A percentile compares a stretch with the other conserved stretches of the same genome.
phyloP scores from a whole-genome alignment of 2,113 vertebrate species.

The Serinus canaria region DNA sequence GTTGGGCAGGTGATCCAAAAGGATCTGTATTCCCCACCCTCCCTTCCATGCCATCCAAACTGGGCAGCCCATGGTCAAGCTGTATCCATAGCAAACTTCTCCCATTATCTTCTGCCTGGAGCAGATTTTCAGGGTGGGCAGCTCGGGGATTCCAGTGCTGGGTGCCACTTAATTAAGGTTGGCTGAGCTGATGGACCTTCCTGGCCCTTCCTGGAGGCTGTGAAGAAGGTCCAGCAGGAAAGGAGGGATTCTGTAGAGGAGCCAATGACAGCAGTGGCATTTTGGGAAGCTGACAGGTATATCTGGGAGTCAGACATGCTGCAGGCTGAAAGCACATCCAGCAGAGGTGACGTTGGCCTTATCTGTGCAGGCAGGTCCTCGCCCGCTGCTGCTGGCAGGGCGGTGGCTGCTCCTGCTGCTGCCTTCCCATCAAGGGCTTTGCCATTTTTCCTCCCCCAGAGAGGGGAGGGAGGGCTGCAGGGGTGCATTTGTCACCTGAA shows the following conservation, averaged over 20 bases:
- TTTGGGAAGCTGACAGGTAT: neutral
- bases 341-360: neutral
- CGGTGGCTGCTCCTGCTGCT: neutral
- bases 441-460: neutral
- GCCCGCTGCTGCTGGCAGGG: neutral
- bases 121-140: neutral
- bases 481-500: neutral
- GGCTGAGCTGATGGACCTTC: neutral
- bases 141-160: fast-evolving
- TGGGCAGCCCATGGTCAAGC: neutral
- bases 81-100: neutral
- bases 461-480: neutral
- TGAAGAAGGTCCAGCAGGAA: neutral
- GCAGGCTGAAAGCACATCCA: neutral
- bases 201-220: neutral
- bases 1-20: neutral
- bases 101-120: neutral
- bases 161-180: neutral
- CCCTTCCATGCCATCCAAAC: neutral
- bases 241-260: neutral
- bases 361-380: neutral
- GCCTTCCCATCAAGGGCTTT: neutral
- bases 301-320: fast-evolving
- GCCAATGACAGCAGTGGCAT: neutral
- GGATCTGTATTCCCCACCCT: neutral